Evolutionary conservation across 2,113 vertebrate species (phyloP), one percentile per base, ranked within the genome.

Genomic region (Chlorodrepanis virens): DNA sequence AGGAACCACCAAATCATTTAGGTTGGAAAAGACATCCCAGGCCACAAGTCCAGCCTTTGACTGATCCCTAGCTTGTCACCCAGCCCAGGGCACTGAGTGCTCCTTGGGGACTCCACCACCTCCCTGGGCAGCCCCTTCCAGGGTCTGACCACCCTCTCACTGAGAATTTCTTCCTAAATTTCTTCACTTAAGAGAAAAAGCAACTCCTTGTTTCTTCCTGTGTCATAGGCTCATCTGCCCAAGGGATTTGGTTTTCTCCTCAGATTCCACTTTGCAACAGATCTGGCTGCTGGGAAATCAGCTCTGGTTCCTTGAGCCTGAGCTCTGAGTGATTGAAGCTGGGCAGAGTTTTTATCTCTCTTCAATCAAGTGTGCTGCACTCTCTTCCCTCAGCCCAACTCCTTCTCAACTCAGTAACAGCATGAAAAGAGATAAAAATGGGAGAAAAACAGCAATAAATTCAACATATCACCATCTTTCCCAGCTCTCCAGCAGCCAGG

Each of bases 341-440:
- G 52, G 47, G 40, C 18, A 57, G 29, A 61, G 16, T 22, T 71
- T 59, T 94, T 69, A 8, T 23, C 25, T 68, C 39, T 59, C 49
- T 33, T 49, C 39, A 54, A 9, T 44, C 49, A 54, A 81, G 59
- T 2, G 3, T 12, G 2, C 44, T 59, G 42, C 0, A 0, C 35
- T 19, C 54, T 84, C 40, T 6, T 78, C 33, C 33, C 0, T 0
- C 64, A 82, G 54, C 83, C 60, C 50, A 74, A 35, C 49, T 13
- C 47, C 20, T 56, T 59, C 57, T 8, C 50, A 47, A 60, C 60
- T 50, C 75, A 33, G 14, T 12, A 61, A 87, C 14, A 28, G 16
- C 64, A 77, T 0, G 15, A 31, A 50, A 64, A 90, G 23, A 52
- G 61, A 71, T 29, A 70, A 75, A 75, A 89, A 71, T 0, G 2